Base-by-base conservation (phyloP, 1,140 invertebrate species). In the Rhizoglyphus robini region DNA sequence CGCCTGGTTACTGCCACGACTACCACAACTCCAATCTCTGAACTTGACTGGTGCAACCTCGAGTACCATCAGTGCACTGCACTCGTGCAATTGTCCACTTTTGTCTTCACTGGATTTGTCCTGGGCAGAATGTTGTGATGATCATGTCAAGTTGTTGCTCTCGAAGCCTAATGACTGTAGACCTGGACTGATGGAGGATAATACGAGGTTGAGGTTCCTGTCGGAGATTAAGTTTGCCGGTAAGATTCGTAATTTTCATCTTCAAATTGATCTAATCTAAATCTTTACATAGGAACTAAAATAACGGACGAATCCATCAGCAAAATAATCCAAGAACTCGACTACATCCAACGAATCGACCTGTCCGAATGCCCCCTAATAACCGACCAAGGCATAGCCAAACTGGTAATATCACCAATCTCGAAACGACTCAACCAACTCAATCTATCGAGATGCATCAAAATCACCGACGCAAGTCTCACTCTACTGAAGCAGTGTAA, bases 381-480 rank as follows among this genome's bases (percentile, higher is more conserved):
- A 8, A 89, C 88, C 0, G 88, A 93, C 74, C 86, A 86, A 4
- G 90, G 88, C 31, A 85, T 93, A n/a, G 86, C 88, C 2, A 86
- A 88, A 72, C 79, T 95, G 31, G 83, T 27, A 11, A 46, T 46
- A 4, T 3, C 58, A 3, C 23, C 23, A 34, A 23, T n/a, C n/a
- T 32, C 32, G 15, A 23, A 60, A 15, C 15, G 27, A n/a, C 27
- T 60, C 2, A 34, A 4, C 15, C 30, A 34, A 60, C 29, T 60
- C 15, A 29, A 60, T 46, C 15, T 60, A 11, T 27, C 63, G 25
- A 87, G 85, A 32, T 93, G 90, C 75, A 83, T 85, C 36, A 80
- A 87, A n/a, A 80, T 95, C 11, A 89, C 88, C 0, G 88, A 93
- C 73, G 79, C 80, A 1, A 85, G 84, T 65, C 77, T 93, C 18